Evolutionary conservation across 2,113 vertebrate genomes (phyloP), one percentile per base, ranked within the genome.

Genomic region (Psephotus haematonotus): DNA sequence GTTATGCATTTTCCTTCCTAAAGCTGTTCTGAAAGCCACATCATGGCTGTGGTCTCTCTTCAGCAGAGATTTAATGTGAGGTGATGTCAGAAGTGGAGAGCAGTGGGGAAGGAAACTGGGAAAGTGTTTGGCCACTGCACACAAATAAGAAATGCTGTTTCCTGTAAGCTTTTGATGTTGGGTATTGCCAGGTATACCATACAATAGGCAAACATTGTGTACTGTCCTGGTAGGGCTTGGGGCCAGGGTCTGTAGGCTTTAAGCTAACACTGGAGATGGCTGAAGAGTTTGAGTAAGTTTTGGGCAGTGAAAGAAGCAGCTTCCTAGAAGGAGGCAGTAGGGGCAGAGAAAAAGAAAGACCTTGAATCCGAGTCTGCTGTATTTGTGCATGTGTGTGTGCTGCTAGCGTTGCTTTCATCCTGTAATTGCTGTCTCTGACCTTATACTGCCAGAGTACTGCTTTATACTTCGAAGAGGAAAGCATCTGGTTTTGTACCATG

Each of bases 331-430:
- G 2, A 1, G 3, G 8, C 9, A 28, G 7, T 39, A 46, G 28
- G 25, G 24, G 7, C 81, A 35, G 76, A 52, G 24, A 35, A 70
- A 88, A 79, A 59, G 10, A 71, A 81, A 10, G 43, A 63, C 35
- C 28, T 60, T 87, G 13, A 65, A 50, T 55, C 52, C 57, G 55
- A 85, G 41, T 8, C 27, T 43, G 10, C 82, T 53, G 0, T 33
- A 13, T 71, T 41, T 53, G 19, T 41, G 41, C 4, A 0, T 31
- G 24, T 41, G 2, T 17, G 17, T 1, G 2, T 18, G 17, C 63
- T 70, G 47, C 37, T 67, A 59, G 33, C 10, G 3, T 18, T 85
- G 44, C 25, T 53, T 59, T 80, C 24, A 25, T 74, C 16, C n/a
- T 83, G 17, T 22, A 65, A 35, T 28, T 86, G 46, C 52, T 72